These are phyloP conservation scores for Eilema depressum DNA, from an alignment of 2,888 invertebrate species.

Conservation along the genomic window DNA sequence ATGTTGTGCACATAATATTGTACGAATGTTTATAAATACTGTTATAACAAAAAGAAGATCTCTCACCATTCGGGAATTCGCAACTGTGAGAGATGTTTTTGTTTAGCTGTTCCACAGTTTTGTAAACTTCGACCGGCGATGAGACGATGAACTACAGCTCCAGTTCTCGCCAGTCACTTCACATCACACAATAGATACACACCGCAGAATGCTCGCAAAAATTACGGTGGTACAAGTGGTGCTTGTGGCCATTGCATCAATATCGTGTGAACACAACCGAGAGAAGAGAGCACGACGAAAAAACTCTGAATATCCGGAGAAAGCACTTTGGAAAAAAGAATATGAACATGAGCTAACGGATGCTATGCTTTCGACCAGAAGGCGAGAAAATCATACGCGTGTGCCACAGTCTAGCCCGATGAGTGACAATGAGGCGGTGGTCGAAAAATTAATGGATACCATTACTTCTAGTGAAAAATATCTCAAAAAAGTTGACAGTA, in stretches of 20 bases:
- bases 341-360: constrained; percentile 77
- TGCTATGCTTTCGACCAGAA: constrained; percentile 67
- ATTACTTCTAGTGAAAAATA: constrained; percentile 80
- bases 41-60: constrained; percentile 49
- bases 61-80: constrained; percentile 55
- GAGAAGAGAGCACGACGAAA: constrained; percentile 61
- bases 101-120: constrained; percentile 58
- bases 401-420: constrained; percentile 53
- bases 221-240: constrained; percentile 50
- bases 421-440: constrained; percentile 72
- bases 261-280: constrained; percentile 53
- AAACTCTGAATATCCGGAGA: constrained; percentile 63
- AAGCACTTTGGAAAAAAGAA: constrained; percentile 77
- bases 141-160: constrained; percentile 10
- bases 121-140: constrained; percentile 61
- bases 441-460: constrained; percentile 78
- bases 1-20: constrained; percentile 19
- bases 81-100: constrained; percentile 62
- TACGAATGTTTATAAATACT: constrained; percentile 55
- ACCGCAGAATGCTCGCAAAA: constrained; percentile 64
- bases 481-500: constrained; percentile 80
- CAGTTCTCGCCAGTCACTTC: constrained; percentile 57
- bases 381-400: constrained; percentile 68
- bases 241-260: constrained; percentile 52
- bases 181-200: constrained; percentile 53